Conservation (phyloP, 2,113 vertebrate species). For the Grammomys dolichurus region DNA sequence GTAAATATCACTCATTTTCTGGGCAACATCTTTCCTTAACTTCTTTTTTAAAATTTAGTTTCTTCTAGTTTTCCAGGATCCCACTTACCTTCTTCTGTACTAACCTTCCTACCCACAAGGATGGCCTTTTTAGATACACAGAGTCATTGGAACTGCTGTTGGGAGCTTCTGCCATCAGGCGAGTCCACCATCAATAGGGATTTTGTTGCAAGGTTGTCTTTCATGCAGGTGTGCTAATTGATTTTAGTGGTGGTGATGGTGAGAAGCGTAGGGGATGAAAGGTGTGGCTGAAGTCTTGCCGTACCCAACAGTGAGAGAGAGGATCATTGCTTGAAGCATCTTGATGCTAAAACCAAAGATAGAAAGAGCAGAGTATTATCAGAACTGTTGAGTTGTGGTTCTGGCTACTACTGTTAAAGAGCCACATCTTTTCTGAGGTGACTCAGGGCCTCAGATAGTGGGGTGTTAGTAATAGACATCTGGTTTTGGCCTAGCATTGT, state of each 20-base stretch:
- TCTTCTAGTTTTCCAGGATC: background rate
- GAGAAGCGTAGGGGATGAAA: background rate
- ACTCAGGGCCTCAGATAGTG: background rate
- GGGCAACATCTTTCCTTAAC: background rate
- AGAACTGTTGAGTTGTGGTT: background rate
- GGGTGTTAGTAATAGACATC: background rate
- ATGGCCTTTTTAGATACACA: background rate
- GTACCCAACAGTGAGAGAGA: background rate
- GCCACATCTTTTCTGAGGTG: background rate
- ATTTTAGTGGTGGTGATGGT: background rate
- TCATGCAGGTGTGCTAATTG: background rate
- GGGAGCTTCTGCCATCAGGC: background rate
- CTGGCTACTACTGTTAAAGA: background rate
- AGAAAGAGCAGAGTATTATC: background rate
- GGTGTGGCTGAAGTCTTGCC: background rate
- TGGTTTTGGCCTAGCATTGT: background rate
- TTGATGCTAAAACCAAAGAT: background rate
- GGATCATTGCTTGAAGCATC: background rate
- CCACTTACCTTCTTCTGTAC: background rate
- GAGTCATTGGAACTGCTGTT: background rate
- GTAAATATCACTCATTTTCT: background rate
- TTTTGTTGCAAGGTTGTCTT: slow-evolving; percentile 39
- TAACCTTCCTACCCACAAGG: background rate
- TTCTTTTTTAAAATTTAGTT: background rate
- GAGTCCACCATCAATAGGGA: background rate